A percentile compares a stretch with the other conserved stretches of the same genome.
Conservation (phyloP, 2,888 invertebrate species). For the Fragum whitleyi region DNA sequence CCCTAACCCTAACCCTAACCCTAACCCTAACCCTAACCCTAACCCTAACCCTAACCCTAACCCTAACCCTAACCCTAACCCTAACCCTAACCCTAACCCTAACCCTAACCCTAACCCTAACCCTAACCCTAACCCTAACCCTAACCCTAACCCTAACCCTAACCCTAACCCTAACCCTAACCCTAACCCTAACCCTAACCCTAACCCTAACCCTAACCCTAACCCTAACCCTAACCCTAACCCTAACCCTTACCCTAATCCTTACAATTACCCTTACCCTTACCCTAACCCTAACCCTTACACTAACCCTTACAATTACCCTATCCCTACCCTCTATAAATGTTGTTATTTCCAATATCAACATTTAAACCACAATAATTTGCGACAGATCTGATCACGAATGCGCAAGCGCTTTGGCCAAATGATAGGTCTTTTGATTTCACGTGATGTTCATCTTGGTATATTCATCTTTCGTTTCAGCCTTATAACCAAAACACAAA, state of each 20-base stretch:
- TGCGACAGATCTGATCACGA: too few species aligned
- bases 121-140: constrained; percentile 55
- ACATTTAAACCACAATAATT: constrained; percentile 61
- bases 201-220: constrained; percentile 54
- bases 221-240: constrained; percentile 51
- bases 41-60: constrained; percentile 58
- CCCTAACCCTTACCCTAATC: constrained; percentile 48
- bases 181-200: constrained; percentile 59
- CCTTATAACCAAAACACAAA: too few species aligned
- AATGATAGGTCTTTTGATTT: too few species aligned
- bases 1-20: constrained; percentile 60
- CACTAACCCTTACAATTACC: constrained; percentile 60
- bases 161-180: constrained; percentile 61
- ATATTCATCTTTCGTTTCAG: too few species aligned
- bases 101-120: constrained; percentile 62
- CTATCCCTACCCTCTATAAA: constrained; percentile 37
- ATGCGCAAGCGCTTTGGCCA: too few species aligned
- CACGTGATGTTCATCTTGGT: too few species aligned
- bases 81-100: constrained; percentile 26
- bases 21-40: constrained; percentile 58
- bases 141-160: constrained; percentile 42
- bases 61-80: constrained; percentile 61
- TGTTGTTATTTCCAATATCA: constrained; percentile 55
- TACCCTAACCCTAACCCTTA: constrained; percentile 60
- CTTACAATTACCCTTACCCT: constrained; percentile 46